Percentiles rank a stretch among this genome's conserved stretches.
These are phyloP conservation scores for Smutsia temminckii DNA, from an alignment of 2,797 vertebrate genomes.

Conservation along the genomic window DNA sequence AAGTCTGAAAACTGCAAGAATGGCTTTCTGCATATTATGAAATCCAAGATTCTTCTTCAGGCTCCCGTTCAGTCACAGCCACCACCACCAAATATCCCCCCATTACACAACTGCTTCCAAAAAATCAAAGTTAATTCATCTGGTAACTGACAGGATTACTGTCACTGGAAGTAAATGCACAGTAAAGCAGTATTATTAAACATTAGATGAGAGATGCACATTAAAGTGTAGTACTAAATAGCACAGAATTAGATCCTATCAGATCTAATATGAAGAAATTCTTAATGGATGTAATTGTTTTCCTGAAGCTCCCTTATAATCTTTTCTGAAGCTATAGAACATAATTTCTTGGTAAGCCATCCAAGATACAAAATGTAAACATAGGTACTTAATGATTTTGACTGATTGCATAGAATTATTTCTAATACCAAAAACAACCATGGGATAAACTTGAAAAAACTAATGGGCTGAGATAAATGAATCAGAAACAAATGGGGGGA, in stretches of 20 bases:
- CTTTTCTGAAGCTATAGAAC: not conserved
- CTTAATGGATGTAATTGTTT: not conserved
- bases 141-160: not conserved
- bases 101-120: not conserved
- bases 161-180: not conserved
- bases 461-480: not conserved
- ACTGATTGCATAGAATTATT: not conserved
- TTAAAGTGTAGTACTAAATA: not conserved
- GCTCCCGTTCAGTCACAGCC: not conserved
- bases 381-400: not conserved
- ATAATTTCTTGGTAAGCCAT: constrained; percentile 13
- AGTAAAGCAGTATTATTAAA: not conserved
- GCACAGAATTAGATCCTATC: not conserved
- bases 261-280: not conserved
- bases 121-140: not conserved
- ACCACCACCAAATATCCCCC: not conserved
- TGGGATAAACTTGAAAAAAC: not conserved
- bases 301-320: not conserved
- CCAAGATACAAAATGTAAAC: not conserved
- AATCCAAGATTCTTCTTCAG: constrained; percentile 40
- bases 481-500: not conserved
- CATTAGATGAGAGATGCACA: not conserved
- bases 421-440: not conserved
- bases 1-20: constrained; percentile 50
- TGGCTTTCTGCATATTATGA: constrained; percentile 9